These are phyloP conservation scores for Leptobrachium leishanense DNA, from an alignment of 2,113 vertebrate species.

Conservation along the genomic window DNA sequence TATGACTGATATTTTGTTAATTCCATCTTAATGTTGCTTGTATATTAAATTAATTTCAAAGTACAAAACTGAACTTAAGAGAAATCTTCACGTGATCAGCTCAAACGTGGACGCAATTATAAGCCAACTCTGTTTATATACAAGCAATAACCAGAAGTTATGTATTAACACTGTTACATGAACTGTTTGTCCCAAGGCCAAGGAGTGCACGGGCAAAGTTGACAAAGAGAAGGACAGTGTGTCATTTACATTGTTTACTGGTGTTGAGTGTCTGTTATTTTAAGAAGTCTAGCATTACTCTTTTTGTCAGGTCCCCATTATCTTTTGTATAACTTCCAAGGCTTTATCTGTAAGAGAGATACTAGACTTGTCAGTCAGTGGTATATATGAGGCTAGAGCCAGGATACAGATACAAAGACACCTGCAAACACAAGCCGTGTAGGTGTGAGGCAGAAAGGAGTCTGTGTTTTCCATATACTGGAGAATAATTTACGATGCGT, in stretches of 20 bases:
- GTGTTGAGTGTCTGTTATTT: conserved; percentile 2
- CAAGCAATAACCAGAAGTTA: too few species aligned
- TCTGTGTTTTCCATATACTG: too few species aligned
- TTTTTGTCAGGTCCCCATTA: conserved; percentile 32
- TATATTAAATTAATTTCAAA: too few species aligned
- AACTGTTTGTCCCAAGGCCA: too few species aligned
- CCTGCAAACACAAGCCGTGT: not conserved
- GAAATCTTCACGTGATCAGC: too few species aligned
- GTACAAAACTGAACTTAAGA: too few species aligned
- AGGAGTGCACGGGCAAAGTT: too few species aligned
- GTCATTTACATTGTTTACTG: conserved; percentile 2
- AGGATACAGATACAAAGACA: not conserved
- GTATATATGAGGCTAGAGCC: conserved; percentile 18
- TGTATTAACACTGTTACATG: too few species aligned
- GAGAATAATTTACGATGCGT: conserved; percentile 5
- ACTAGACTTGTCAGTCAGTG: not conserved
- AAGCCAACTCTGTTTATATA: too few species aligned
- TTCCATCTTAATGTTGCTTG: too few species aligned
- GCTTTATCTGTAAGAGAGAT: not conserved
- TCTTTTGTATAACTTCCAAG: not conserved
- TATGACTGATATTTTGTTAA: too few species aligned
- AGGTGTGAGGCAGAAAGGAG: not conserved
- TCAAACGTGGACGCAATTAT: too few species aligned
- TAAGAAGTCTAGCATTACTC: not conserved
- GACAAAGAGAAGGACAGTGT: not conserved